Base-by-base conservation (phyloP, 1,140 invertebrate species). In the Polypedilum pembai region DNA sequence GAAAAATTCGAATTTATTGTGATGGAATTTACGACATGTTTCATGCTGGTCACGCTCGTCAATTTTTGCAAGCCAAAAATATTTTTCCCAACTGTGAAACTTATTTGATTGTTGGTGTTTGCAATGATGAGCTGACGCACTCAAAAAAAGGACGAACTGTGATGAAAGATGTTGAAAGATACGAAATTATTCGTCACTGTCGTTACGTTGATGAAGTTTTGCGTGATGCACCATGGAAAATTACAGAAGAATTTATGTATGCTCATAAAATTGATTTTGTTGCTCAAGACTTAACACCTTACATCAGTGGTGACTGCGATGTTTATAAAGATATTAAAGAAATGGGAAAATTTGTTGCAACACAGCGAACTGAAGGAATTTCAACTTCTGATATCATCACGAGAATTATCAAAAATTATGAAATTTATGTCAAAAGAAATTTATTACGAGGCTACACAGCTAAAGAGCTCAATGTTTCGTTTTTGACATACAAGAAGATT, bases 261-360 rank as follows among this genome's bases (percentile, higher is more conserved):
- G 88, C 91, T 76, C 90, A 99, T 82, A 99, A 99, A 90, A 99
- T 99, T 78, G 98, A 99, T 83, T 99, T 99, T 87, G 94, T 99
- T 66, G 98, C 98, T 20, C 98, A 99, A 84, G 98, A 99, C 85
- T 96, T 99, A 81, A 90, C 98, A 78, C 98, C 98, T 0, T 99
- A 99, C 82, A 89, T 89, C 73, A 90, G 90, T n/a, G 92, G 92
- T 76, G 89, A 92, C 79, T 88, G 88, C 73, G 89, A 93, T 75
- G 98, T 98, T 21, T 99, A 99, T 84, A 93, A 91, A 21, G 86
- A 86, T 75, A 87, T 99, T 41, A 98, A 99, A 85, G 90, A 88
- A 18, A 91, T 89, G 78, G 96, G 95, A 77, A 99, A 98, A 96
- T 99, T 99, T 85, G 91, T 98, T 10, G 93, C 93, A 7, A 99